Conservation (phyloP, 2,888 invertebrate species). For the Dasypolia templi region DNA sequence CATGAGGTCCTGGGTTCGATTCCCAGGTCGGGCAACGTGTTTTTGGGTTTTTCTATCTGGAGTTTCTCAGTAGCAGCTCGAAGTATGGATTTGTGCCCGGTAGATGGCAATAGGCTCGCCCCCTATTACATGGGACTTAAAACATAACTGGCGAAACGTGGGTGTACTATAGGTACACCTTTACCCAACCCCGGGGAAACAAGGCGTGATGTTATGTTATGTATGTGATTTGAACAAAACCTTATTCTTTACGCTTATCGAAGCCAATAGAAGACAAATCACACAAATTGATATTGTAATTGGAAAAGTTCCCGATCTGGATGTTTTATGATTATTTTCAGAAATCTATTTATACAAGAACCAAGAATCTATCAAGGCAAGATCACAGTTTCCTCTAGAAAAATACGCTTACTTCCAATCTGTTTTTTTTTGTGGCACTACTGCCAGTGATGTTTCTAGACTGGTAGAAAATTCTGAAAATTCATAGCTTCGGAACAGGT, state of each 20-base stretch:
- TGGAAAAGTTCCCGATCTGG: slow-evolving; percentile 19
- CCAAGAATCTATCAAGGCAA: slow-evolving; percentile 9
- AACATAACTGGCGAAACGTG: too few species aligned
- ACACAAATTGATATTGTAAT: slow-evolving; percentile 24
- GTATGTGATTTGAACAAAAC: slow-evolving; percentile 1
- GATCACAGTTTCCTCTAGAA: slow-evolving; percentile 12
- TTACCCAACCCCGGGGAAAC: too few species aligned
- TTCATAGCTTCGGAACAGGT: slow-evolving; percentile 58
- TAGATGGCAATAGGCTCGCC: too few species aligned
- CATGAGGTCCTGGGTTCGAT: too few species aligned
- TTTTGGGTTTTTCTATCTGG: too few species aligned
- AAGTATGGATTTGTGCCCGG: too few species aligned
- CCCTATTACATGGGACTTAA: too few species aligned
- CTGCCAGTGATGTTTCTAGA: slow-evolving; percentile 46
- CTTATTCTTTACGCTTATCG: background rate
- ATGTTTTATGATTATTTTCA: slow-evolving; percentile 25
- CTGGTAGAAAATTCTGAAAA: slow-evolving; percentile 57
- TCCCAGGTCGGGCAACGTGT: too few species aligned
- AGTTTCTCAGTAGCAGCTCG: too few species aligned
- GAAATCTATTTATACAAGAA: slow-evolving; percentile 15
- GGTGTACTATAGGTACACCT: too few species aligned
- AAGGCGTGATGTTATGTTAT: too few species aligned
- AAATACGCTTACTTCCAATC: slow-evolving; percentile 31
- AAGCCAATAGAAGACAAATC: slow-evolving; percentile 28
- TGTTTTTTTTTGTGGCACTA: slow-evolving; percentile 39